Percentiles rank a stretch among this genome's conserved stretches.
These are phyloP conservation scores for Clytia hemisphaerica DNA, from an alignment of 30 jellyfish, hydroid and myxozoan genomes.

Conservation along the genomic window DNA sequence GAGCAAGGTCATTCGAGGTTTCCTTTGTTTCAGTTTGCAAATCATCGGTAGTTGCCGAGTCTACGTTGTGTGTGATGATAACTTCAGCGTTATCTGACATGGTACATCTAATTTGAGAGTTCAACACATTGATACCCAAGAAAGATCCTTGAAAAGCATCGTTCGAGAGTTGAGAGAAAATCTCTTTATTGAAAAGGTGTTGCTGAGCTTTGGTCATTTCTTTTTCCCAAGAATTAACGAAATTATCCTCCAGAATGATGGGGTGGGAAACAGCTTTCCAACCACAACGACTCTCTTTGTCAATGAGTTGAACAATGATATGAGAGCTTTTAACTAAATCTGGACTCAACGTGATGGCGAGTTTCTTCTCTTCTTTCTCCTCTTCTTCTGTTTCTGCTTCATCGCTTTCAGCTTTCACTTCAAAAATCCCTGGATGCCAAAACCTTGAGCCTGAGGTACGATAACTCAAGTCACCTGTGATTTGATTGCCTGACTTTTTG, in stretches of 20 bases:
- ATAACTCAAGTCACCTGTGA: slow-evolving; percentile 85
- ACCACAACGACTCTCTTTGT: background rate
- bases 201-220: slow-evolving; percentile 75
- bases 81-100: slow-evolving; percentile 4
- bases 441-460: slow-evolving; percentile 83
- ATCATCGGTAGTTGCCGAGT: background rate
- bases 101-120: slow-evolving; percentile 5
- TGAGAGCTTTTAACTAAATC: slow-evolving; percentile 53
- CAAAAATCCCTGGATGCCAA: slow-evolving; percentile 97
- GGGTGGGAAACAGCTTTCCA: background rate
- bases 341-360: slow-evolving; percentile 67
- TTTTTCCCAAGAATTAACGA: slow-evolving; percentile 56
- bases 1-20: background rate
- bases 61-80: slow-evolving; percentile 16
- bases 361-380: slow-evolving; percentile 34
- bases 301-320: slow-evolving; percentile 5
- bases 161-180: slow-evolving; percentile 31
- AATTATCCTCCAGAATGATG: background rate
- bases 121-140: slow-evolving; percentile 23
- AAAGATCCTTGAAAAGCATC: slow-evolving; percentile 31
- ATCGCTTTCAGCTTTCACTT: slow-evolving; percentile 59
- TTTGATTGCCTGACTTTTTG: slow-evolving; percentile 60
- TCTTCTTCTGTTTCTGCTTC: slow-evolving; percentile 42
- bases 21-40: background rate
- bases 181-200: slow-evolving; percentile 70